phyloP scores from a whole-genome alignment of 2,888 invertebrate species.

The Agrotis puta region DNA sequence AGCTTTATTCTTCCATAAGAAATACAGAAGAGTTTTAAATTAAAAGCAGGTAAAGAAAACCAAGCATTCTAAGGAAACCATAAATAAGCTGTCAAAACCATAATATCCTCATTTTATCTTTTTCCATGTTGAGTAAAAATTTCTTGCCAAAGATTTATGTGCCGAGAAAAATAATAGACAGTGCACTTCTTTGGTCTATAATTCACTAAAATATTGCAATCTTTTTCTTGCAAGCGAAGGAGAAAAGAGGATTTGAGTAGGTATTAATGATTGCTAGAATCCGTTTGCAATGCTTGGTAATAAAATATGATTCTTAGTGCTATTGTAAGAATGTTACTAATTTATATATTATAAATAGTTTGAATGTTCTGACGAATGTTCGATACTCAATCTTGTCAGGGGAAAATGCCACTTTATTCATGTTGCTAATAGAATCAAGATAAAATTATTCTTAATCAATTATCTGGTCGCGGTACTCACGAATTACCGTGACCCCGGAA shows the following conservation, averaged over 20 bases:
- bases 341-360: too few species aligned
- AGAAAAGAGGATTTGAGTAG: slow-evolving; percentile 20
- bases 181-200: slow-evolving; percentile 24
- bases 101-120: slow-evolving; percentile 53
- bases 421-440: too few species aligned
- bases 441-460: too few species aligned
- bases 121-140: slow-evolving; percentile 45
- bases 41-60: slow-evolving; percentile 41
- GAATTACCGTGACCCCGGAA: too few species aligned
- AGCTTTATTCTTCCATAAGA: not conserved
- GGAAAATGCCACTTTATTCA: too few species aligned
- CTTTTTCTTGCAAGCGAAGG: slow-evolving; percentile 11
- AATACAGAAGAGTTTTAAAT: slow-evolving; percentile 25
- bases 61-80: slow-evolving; percentile 38
- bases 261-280: slow-evolving; percentile 24
- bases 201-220: slow-evolving; percentile 24
- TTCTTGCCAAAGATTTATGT: slow-evolving; percentile 45
- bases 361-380: too few species aligned
- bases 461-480: too few species aligned
- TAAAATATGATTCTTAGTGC: not conserved
- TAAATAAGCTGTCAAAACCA: slow-evolving; percentile 52
- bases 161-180: slow-evolving; percentile 20
- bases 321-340: not conserved
- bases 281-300: slow-evolving; percentile 6
- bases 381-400: too few species aligned